Evolutionary conservation across 30 jellyfish, hydroid and myxozoan genomes (phyloP), one percentile per base, ranked within the genome.

Genomic region (Rhopilema esculentum): DNA sequence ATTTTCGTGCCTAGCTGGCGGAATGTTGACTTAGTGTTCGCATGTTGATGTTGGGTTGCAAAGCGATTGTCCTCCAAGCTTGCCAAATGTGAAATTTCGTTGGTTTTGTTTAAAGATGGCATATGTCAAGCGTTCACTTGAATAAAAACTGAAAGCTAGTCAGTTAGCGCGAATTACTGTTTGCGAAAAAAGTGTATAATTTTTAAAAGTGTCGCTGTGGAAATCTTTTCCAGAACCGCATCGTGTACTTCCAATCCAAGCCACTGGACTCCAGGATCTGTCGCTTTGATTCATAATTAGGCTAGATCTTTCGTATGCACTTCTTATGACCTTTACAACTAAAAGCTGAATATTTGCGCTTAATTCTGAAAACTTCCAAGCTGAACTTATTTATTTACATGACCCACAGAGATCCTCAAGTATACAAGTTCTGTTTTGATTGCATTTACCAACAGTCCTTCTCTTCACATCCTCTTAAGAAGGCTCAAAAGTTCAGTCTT

Each of bases 21-120:
- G 76, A n/a, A 66, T 66, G 76, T 66, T 66, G 76, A 66, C 76
- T 66, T 66, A 21, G 76, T 66, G 76, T 66, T 66, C 76, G 76
- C 76, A 66, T 66, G 76, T 66, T 66, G 28, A 66, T 66, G 76
- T 66, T 66, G 18, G 15, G 20, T 20, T 66, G 48, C 4, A 26
- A 66, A 26, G 29, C 76, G 76, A 26, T 66, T 66, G 76, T 66
- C 48, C 32, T n/a, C 70, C 23, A 61, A 66, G 76, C 32, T 21
- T 26, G 76, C 76, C 76, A 66, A 21, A 21, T 66, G 76, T 66
- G 29, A 26, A 8, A 26, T 18, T n/a, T 66, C 57, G 57, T 40
- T 40, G 57, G 57, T 40, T 40, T 40, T 40, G 57, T 40, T 40
- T 12, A 40, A 40, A 40, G 57, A 40, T 40, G 57, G 57, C 57